Conservation (phyloP, 2,113 vertebrate genomes). For the Brienomyrus brachyistius region DNA sequence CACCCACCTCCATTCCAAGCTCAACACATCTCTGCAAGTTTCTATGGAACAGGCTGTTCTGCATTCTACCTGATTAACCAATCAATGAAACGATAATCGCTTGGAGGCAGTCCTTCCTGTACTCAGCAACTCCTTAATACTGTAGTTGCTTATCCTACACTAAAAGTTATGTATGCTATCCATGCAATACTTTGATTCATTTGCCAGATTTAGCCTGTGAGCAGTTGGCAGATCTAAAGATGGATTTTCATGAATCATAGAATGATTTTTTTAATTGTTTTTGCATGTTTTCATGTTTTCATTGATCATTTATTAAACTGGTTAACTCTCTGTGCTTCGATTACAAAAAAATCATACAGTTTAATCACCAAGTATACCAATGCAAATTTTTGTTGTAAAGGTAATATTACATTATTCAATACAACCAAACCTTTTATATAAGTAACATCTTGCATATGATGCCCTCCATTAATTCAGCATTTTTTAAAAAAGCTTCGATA, state of each 20-base stretch:
- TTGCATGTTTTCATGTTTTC: neutral
- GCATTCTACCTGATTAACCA: neutral
- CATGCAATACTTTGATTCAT: neutral
- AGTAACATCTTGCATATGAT: neutral
- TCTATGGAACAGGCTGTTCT: neutral
- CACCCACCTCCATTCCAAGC: neutral
- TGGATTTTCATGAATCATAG: neutral
- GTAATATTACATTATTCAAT: neutral
- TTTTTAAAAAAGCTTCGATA: neutral
- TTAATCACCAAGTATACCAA: neutral
- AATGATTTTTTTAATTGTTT: neutral
- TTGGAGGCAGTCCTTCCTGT: neutral
- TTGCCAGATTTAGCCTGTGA: neutral
- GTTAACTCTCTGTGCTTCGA: neutral
- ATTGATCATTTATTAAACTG: neutral
- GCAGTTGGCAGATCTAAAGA: neutral
- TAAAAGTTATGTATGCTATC: neutral
- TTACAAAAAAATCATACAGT: neutral
- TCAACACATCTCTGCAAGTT: neutral
- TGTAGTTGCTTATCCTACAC: neutral
- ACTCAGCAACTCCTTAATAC: neutral
- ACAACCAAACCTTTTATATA: neutral
- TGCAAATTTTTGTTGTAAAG: neutral
- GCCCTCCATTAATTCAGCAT: neutral
- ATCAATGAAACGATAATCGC: neutral